Percentiles rank a stretch among this genome's conserved stretches.
phyloP scores from a whole-genome alignment of 2,113 vertebrate species.

The Fukomys damarensis region DNA sequence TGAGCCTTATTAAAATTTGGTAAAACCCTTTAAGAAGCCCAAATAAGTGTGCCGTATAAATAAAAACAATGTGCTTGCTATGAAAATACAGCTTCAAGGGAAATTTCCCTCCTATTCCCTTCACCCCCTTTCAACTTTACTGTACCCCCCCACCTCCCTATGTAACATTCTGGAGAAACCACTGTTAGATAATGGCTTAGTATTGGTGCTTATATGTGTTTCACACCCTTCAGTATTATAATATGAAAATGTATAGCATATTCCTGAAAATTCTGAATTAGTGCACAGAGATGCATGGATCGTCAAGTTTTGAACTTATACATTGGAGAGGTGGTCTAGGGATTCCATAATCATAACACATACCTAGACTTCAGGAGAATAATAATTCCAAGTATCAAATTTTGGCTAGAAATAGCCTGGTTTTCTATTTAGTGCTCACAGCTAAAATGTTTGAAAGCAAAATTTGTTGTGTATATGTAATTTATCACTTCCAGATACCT shows the following conservation, averaged over 20 bases:
- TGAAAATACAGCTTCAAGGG: not conserved
- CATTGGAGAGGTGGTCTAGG: not conserved
- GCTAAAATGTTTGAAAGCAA: not conserved
- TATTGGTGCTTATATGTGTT: not conserved
- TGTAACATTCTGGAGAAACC: not conserved
- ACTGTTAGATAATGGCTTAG: not conserved
- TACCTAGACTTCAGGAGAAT: not conserved
- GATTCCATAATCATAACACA: not conserved
- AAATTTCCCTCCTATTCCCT: not conserved
- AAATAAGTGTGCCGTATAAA: not conserved
- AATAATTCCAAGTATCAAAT: not conserved
- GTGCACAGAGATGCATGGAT: not conserved
- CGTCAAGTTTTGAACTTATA: not conserved
- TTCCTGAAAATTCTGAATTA: conserved; percentile 25
- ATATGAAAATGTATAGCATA: not conserved
- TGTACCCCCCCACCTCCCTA: not conserved
- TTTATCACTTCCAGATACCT: not conserved
- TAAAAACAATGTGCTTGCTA: not conserved
- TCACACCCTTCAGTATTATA: not conserved
- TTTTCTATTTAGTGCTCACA: not conserved
- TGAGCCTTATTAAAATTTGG: not conserved
- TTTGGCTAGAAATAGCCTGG: not conserved
- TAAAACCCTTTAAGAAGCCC: not conserved
- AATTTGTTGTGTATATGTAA: not conserved
- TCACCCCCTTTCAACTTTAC: not conserved